phyloP scores from a whole-genome alignment of 1,140 invertebrate species.

The Ips nitidus region DNA sequence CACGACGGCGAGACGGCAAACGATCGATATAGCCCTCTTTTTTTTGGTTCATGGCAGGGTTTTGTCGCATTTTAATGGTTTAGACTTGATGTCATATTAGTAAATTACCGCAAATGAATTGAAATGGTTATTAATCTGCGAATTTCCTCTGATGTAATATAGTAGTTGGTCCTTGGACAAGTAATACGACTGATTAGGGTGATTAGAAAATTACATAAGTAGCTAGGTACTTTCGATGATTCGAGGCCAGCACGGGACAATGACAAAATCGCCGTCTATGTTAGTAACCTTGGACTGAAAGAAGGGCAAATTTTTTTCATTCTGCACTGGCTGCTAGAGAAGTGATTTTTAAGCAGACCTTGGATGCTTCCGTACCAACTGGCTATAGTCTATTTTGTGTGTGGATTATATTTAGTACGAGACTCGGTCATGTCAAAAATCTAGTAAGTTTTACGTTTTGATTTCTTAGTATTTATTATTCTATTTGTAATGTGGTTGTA shows the following conservation, averaged over 20 bases:
- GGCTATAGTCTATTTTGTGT: slow-evolving; percentile 7
- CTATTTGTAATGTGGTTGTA: no score
- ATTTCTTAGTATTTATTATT: no score
- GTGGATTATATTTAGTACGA: background rate
- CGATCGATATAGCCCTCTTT: slow-evolving; percentile 17
- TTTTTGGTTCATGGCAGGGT: slow-evolving; percentile 7
- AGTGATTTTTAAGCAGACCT: background rate
- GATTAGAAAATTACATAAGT: no score
- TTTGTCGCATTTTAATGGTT: slow-evolving; percentile 5
- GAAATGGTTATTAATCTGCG: no score
- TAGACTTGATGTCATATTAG: background rate
- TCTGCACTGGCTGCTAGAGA: slow-evolving; percentile 16
- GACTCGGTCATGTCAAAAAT: background rate
- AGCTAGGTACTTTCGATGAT: background rate
- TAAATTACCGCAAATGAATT: background rate
- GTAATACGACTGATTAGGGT: no score
- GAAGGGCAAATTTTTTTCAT: slow-evolving; percentile 24
- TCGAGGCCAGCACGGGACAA: background rate
- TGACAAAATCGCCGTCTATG: slow-evolving; percentile 8
- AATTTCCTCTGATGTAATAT: no score
- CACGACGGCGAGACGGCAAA: slow-evolving; percentile 19
- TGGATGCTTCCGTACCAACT: slow-evolving; percentile 29
- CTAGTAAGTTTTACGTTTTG: no score
- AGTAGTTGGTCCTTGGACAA: no score
- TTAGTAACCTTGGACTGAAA: slow-evolving; percentile 12